These are phyloP conservation scores for Clunio marinus DNA, from an alignment of 2,888 invertebrate genomes.

Conservation along the genomic window DNA sequence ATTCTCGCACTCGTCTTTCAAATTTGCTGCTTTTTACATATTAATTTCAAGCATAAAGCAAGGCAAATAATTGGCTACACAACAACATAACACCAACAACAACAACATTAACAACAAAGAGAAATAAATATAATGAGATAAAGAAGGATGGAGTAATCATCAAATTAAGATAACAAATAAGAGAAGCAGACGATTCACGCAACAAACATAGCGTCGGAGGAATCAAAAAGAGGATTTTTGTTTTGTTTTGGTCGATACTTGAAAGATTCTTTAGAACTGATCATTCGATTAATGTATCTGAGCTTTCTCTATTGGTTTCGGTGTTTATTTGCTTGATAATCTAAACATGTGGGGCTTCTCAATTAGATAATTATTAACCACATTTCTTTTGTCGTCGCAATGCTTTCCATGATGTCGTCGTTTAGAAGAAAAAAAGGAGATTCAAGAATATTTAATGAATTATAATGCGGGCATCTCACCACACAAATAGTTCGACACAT, in stretches of 20 bases:
- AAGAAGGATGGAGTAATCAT: conserved; percentile 17
- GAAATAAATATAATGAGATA: not conserved
- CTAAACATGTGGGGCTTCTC: not conserved
- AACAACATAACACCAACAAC: no score
- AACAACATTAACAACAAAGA: no score
- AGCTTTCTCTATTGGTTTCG: not conserved
- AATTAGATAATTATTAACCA: conserved; percentile 22
- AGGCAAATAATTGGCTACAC: no score
- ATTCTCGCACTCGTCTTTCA: not conserved
- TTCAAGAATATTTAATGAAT: conserved; percentile 21
- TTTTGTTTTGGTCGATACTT: no score
- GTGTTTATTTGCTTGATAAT: conserved; percentile 15
- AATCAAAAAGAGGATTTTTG: no score
- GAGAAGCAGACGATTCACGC: not conserved
- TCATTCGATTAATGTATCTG: not conserved
- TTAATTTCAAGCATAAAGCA: no score
- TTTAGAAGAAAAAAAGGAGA: conserved; percentile 7
- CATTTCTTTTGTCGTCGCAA: not conserved
- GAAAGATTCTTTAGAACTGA: not conserved
- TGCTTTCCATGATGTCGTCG: not conserved
- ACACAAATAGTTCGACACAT: not conserved
- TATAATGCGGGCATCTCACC: conserved; percentile 7
- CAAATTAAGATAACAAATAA: conserved; percentile 35
- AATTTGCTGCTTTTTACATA: no score
- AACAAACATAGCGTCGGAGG: no score